phyloP scores from a whole-genome alignment of 2,888 invertebrate genomes.

The Octodonta nipae region DNA sequence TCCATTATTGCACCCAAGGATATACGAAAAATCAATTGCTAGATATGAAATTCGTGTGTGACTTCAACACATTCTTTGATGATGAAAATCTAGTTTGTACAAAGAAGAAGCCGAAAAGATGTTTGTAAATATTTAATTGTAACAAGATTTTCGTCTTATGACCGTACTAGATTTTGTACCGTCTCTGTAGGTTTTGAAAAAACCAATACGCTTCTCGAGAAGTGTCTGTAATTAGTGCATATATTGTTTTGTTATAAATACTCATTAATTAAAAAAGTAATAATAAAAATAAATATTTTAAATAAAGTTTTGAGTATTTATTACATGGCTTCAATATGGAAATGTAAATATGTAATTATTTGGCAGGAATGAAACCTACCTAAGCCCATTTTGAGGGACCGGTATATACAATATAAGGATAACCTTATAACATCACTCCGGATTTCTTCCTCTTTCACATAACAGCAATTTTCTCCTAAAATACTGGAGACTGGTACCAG shows the following conservation, averaged over 20 bases:
- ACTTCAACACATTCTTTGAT: conserved; percentile 43
- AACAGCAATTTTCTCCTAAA: no score
- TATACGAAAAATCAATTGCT: conserved; percentile 42
- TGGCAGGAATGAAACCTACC: no score
- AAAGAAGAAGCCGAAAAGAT: conserved; percentile 30
- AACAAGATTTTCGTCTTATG: conserved; percentile 7
- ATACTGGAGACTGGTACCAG: no score
- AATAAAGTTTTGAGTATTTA: no score
- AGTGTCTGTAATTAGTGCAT: background rate
- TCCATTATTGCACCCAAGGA: conserved; percentile 49
- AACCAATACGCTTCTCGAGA: conserved; percentile 1
- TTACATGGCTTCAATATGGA: no score
- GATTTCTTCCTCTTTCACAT: no score
- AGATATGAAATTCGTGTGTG: conserved; percentile 47
- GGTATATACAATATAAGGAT: no score
- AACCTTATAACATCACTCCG: no score
- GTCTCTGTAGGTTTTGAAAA: conserved; percentile 3
- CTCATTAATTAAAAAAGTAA: conserved; percentile 28
- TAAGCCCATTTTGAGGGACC: no score
- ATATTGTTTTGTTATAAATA: conserved; percentile 24
- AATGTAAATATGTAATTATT: no score
- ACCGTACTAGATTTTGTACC: conserved; percentile 3
- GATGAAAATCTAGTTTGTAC: conserved; percentile 40
- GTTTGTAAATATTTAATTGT: conserved; percentile 24
- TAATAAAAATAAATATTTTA: conserved; percentile 3